These are phyloP conservation scores for Harpalus rufipes DNA, from an alignment of 2,888 invertebrate species.

Conservation along the genomic window DNA sequence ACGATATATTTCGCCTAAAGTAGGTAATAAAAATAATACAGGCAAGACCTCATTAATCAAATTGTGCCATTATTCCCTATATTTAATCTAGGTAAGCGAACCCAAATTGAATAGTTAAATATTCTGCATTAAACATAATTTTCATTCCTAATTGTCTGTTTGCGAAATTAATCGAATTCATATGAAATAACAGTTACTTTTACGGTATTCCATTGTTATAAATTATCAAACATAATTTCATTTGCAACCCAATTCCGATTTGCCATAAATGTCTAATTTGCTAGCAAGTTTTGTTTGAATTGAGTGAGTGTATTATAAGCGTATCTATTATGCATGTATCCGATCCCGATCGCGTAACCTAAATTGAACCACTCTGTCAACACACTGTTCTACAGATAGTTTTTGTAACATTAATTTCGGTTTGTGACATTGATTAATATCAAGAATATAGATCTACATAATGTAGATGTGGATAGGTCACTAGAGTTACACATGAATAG, in stretches of 20 bases:
- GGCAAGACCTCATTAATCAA: background rate
- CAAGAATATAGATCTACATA: slow-evolving; percentile 1
- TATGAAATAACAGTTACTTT: background rate
- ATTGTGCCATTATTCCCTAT: background rate
- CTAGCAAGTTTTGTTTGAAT: slow-evolving; percentile 24
- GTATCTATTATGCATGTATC: slow-evolving; percentile 19
- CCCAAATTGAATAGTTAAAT: background rate
- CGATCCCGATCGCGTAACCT: slow-evolving; percentile 14
- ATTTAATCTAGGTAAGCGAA: background rate
- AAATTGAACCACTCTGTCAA: slow-evolving; percentile 29
- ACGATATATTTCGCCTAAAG: no score
- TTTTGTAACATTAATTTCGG: slow-evolving; percentile 34
- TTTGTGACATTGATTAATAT: slow-evolving; percentile 34
- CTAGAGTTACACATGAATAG: slow-evolving; percentile 34
- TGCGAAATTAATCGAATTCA: background rate
- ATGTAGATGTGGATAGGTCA: slow-evolving; percentile 4
- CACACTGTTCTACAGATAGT: slow-evolving; percentile 30
- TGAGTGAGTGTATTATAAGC: background rate
- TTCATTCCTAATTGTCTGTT: background rate
- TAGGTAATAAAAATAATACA: no score
- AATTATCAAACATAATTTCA: slow-evolving; percentile 4
- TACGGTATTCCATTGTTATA: background rate
- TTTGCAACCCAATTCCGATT: background rate
- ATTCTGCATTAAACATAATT: background rate
- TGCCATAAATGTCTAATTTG: slow-evolving; percentile 26